Evolutionary conservation across 2,888 invertebrate species (phyloP).

Genomic region (Campopleginae sp.): DNA sequence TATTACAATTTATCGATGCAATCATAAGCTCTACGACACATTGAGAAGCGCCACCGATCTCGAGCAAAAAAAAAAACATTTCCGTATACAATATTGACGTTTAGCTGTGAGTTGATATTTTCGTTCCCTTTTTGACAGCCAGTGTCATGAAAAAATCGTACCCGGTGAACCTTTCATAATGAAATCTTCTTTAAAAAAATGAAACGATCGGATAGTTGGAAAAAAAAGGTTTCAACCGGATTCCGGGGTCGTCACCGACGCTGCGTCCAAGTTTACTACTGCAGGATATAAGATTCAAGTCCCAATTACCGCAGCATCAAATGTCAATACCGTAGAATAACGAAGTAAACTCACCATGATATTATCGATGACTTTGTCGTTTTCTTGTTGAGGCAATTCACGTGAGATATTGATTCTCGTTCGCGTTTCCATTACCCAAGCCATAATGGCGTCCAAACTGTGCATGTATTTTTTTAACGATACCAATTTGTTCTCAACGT

Average conservation of each 20-base stretch:
- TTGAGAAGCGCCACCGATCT: no score
- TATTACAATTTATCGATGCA: no score
- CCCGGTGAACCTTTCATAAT: no score
- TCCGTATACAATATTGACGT: no score
- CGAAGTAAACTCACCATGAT: constrained; percentile 82
- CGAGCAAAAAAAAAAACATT: no score
- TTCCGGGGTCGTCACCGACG: no score
- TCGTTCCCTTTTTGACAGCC: no score
- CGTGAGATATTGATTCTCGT: constrained; percentile 84
- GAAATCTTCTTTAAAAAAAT: no score
- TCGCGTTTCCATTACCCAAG: constrained; percentile 86
- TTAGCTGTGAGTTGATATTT: no score
- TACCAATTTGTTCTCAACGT: constrained; percentile 86
- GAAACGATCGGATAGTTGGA: neutral
- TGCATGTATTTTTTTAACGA: constrained; percentile 86
- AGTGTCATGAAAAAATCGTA: no score
- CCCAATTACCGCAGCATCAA: neutral
- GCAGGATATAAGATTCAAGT: neutral
- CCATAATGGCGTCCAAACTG: constrained; percentile 86
- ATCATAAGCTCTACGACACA: no score
- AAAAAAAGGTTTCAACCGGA: neutral
- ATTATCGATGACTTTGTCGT: constrained; percentile 82
- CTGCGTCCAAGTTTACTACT: no score
- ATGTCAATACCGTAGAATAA: neutral
- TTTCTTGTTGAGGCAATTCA: constrained; percentile 83